Conservation (phyloP, 2,888 invertebrate species). For the Apotomis capreana region DNA sequence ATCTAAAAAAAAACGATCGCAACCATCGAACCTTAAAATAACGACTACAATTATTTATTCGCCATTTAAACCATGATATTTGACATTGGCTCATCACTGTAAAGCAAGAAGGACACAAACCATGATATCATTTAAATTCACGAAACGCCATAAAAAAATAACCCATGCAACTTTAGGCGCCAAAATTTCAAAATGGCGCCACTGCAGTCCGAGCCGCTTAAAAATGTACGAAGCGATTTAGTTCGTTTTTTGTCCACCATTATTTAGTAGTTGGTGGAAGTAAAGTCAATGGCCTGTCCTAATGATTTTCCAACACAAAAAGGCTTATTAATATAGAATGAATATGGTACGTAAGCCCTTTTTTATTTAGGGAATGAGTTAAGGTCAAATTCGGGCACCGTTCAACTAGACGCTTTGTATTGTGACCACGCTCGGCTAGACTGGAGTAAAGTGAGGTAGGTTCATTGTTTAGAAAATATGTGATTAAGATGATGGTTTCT, state of each 20-base stretch:
- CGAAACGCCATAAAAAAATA: constrained; percentile 9
- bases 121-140: constrained; percentile 1
- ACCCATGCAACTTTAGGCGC: neutral
- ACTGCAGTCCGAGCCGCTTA: neutral
- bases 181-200: constrained; percentile 7
- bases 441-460: constrained; percentile 12
- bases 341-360: neutral
- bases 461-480: constrained; percentile 24
- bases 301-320: neutral
- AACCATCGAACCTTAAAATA: neutral
- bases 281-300: constrained; percentile 11
- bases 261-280: constrained; percentile 3
- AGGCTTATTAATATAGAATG: neutral
- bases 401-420: constrained; percentile 15
- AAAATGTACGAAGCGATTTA: neutral
- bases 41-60: neutral
- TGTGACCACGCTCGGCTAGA: constrained; percentile 3
- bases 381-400: constrained; percentile 20
- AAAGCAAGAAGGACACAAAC: too few species aligned
- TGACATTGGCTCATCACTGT: too few species aligned
- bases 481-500: constrained; percentile 1
- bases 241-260: constrained; percentile 6
- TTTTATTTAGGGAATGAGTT: neutral
- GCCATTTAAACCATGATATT: neutral
- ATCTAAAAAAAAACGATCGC: neutral